These are phyloP conservation scores for Theodoxus fluviatilis DNA, from an alignment of 2,888 invertebrate species.

Conservation along the genomic window DNA sequence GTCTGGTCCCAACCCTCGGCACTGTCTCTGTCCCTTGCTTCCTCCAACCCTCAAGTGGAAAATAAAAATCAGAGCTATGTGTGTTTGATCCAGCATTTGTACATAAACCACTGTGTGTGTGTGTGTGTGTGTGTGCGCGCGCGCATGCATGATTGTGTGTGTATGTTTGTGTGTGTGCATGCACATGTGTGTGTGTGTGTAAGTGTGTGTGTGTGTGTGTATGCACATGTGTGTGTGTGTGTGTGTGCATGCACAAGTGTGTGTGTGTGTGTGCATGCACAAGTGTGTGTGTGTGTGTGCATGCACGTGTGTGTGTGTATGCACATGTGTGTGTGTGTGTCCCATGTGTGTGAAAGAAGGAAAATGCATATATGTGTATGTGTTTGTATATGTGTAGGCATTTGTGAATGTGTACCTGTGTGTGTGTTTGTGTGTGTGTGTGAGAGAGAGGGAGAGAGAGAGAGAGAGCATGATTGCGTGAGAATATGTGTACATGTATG, in stretches of 20 bases:
- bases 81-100: too few relatives aligned
- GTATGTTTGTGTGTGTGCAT: not conserved
- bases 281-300: not conserved
- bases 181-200: constrained; percentile 5
- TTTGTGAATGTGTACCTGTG: not conserved
- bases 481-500: not conserved
- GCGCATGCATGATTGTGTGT: too few relatives aligned
- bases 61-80: not conserved
- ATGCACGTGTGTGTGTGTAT: not conserved
- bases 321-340: not conserved
- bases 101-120: too few relatives aligned
- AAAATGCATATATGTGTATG: not conserved
- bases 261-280: not conserved
- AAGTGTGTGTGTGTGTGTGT: not conserved
- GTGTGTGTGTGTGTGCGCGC: too few relatives aligned
- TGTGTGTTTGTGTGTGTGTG: not conserved
- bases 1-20: not conserved
- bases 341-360: not conserved
- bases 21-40: not conserved
- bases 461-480: not conserved
- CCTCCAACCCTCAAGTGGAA: not conserved
- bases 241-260: not conserved
- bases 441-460: not conserved
- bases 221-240: not conserved
- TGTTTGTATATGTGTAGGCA: not conserved